Percentiles rank a stretch among this genome's conserved stretches.
Evolutionary conservation across 1,140 invertebrate genomes (phyloP).

Genomic region (Tetramorium simillimum): DNA sequence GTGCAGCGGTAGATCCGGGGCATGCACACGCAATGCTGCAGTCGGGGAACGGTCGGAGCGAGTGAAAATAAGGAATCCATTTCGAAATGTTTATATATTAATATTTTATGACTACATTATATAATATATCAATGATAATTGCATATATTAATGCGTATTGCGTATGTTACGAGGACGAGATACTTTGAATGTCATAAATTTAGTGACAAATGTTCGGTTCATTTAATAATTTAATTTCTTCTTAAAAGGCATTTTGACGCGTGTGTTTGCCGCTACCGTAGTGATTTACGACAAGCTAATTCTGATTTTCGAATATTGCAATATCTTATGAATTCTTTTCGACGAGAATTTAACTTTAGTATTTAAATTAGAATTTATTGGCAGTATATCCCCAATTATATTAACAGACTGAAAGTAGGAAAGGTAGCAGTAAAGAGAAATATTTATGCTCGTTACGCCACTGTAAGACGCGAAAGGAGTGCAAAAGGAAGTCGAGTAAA

Average conservation of each 20-base stretch:
- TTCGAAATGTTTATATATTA: constrained; percentile 8
- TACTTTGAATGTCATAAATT: background rate
- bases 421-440: background rate
- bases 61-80: background rate
- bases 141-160: background rate
- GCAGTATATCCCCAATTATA: background rate
- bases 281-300: background rate
- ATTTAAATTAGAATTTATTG: background rate
- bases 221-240: background rate
- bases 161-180: background rate
- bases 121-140: background rate
- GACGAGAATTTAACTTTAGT: background rate
- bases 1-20: constrained; percentile 53
- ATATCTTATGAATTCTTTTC: background rate
- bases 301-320: background rate
- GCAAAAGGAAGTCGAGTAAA: constrained; percentile 68
- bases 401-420: background rate
- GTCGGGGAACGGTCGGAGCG: background rate
- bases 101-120: background rate
- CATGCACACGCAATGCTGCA: constrained; percentile 61
- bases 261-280: background rate
- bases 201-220: background rate
- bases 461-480: constrained; percentile 29
- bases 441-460: constrained; percentile 52
- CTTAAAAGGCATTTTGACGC: background rate